Conservation (phyloP, 2,113 vertebrate genomes). For the Mobula birostris region DNA sequence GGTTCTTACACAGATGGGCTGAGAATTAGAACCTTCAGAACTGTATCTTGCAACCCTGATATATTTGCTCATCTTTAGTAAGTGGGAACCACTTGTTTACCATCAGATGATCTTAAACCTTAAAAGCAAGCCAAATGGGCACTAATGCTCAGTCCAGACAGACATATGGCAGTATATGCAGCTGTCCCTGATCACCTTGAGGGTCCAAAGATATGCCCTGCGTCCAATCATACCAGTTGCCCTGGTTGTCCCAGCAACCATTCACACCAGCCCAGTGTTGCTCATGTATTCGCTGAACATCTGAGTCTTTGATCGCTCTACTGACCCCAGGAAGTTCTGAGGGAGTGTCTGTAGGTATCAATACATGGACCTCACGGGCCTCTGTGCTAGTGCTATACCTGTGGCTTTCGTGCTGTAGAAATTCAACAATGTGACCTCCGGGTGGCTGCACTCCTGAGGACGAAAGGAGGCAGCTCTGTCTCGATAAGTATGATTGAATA, state of each 20-base stretch:
- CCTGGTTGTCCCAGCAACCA: conserved; percentile 84
- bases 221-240: conserved; percentile 93
- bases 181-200: conserved; percentile 75
- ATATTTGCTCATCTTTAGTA: conserved; percentile 23
- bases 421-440: conserved; percentile 74
- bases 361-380: conserved; percentile 62
- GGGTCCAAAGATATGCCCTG: conserved; percentile 86
- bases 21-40: conserved; percentile 30
- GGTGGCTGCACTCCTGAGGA: conserved; percentile 73
- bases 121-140: conserved; percentile 46
- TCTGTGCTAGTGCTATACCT: conserved; percentile 58
- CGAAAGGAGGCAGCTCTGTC: conserved; percentile 81
- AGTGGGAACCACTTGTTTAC: conserved; percentile 46
- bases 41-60: conserved; percentile 14
- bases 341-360: conserved; percentile 60
- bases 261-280: conserved; percentile 85
- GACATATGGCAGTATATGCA: conserved; percentile 92
- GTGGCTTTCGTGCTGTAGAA: conserved; percentile 69
- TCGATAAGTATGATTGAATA: conserved; percentile 85
- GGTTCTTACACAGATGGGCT: conserved; percentile 40
- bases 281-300: conserved; percentile 71
- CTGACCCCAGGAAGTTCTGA: conserved; percentile 71
- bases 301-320: conserved; percentile 64
- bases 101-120: conserved; percentile 55
- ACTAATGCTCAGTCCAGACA: conserved; percentile 74